Percentiles rank a stretch among this genome's conserved stretches.
Evolutionary conservation across 2,113 vertebrate species (phyloP).

Genomic region (Uropsilus gracilis): DNA sequence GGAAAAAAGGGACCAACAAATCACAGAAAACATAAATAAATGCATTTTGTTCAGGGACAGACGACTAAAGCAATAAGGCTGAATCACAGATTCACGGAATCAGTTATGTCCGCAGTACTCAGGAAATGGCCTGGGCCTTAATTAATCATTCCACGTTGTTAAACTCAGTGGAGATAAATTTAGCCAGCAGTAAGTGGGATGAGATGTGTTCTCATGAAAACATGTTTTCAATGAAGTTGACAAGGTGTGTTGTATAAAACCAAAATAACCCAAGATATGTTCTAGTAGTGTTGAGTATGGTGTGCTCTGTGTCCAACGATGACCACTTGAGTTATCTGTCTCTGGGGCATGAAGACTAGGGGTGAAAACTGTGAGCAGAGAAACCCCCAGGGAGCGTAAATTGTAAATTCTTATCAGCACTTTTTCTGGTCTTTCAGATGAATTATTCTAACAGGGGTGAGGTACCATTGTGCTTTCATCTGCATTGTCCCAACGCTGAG

Average conservation of each 20-base stretch:
- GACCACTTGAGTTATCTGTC: not conserved
- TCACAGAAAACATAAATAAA: conserved; percentile 53
- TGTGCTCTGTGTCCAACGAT: not conserved
- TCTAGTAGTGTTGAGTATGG: not conserved
- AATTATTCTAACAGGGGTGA: too few relatives aligned
- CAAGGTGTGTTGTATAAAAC: conserved; percentile 9
- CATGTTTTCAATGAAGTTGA: conserved; percentile 60
- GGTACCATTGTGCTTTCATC: too few relatives aligned
- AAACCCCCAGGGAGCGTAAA: too few relatives aligned
- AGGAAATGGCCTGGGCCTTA: conserved; percentile 53
- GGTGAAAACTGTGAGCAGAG: too few relatives aligned
- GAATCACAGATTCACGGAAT: conserved; percentile 59
- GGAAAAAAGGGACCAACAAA: conserved; percentile 21
- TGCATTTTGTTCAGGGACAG: conserved; percentile 57
- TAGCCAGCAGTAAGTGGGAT: not conserved
- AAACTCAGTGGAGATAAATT: conserved; percentile 51
- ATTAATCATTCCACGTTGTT: conserved; percentile 56
- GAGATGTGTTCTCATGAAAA: conserved; percentile 29
- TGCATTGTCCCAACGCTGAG: too few relatives aligned
- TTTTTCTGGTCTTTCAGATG: too few relatives aligned
- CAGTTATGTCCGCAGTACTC: conserved; percentile 41
- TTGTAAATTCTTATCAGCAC: too few relatives aligned
- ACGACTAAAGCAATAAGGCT: not conserved
- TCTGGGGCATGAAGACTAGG: not conserved
- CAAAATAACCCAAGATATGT: not conserved